Evolutionary conservation across 2,113 vertebrate genomes (phyloP), one percentile per base, ranked within the genome.

Genomic region (Siniperca knerii): DNA sequence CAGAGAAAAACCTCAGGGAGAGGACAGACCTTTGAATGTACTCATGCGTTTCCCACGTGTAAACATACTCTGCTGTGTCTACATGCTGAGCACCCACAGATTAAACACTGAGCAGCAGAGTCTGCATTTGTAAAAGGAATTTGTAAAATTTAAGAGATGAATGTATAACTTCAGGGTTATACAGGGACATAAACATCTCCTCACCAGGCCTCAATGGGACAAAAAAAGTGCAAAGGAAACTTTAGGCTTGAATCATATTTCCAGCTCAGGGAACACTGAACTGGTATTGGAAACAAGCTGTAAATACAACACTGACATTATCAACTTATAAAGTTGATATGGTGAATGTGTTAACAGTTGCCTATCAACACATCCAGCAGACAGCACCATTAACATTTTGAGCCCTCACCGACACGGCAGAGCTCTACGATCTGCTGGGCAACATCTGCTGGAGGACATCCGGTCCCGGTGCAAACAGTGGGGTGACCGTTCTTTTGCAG

Each of bases 141-240:
- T 4, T 42, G n/a, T 35, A 8, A 60, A 37, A 66, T 68, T 18
- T 23, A 46, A 25, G 25, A 50, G 16, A 71, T 35, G 9, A 67
- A 62, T 25, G 42, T 25, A 18, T 35, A 40, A 55, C n/a, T 8
- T 33, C 2, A 1, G 5, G 16, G 35, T 46, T 1, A 13, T 0
- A 46, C 4, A 29, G 5, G 46, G 13, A 33, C 15, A 54, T 33
- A 58, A 71, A 66, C 29, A 29, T 29, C 29, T 29, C 29, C 29
- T 29, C 29, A 29, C 29, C 5, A 58, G 35, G 25, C 13, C n/a
- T 74, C 54, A 23, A 40, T 2, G 10, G n/a, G 29, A 40, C 23
- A 52, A 62, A 70, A 77, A 25, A 55, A 70, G n/a, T 23, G 18
- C 8, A 2, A 67, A 46, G 48, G 66, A 73, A 81, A 54, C 16